phyloP scores from a whole-genome alignment of 2,113 vertebrate species.

The Lophotis ruficrista region DNA sequence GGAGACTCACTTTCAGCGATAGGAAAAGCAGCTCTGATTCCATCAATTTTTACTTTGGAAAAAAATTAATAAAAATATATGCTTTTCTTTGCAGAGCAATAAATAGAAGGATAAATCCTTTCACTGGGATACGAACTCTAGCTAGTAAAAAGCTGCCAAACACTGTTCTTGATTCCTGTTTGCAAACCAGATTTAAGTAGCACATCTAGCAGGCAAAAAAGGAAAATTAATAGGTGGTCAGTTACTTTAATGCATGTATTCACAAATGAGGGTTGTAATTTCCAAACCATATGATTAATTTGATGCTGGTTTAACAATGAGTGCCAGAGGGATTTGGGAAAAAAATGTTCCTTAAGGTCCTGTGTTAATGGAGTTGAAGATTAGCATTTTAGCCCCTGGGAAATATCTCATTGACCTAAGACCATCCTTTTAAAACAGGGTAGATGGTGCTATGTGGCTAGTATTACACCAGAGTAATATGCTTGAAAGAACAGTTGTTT shows the following conservation, averaged over 20 bases:
- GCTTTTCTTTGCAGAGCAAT: neutral
- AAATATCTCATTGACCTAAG: neutral
- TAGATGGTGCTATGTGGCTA: neutral
- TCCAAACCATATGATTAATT: neutral
- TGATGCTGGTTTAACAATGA: neutral
- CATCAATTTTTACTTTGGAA: neutral
- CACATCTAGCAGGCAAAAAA: neutral
- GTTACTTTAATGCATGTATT: neutral
- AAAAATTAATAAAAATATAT: neutral
- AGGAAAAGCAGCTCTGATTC: neutral
- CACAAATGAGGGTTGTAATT: neutral
- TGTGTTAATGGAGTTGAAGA: neutral
- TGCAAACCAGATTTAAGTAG: neutral
- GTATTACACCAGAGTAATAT: neutral
- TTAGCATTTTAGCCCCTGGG: neutral
- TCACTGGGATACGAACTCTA: neutral
- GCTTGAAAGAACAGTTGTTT: neutral
- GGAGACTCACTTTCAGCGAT: neutral
- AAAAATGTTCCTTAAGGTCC: neutral
- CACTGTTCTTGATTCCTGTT: neutral
- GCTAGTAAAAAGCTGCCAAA: neutral
- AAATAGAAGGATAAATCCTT: neutral
- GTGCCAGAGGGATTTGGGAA: accelerated
- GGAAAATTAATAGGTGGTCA: neutral
- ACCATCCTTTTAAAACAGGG: neutral